These are phyloP conservation scores for Tinamus guttatus DNA, from an alignment of 2,113 vertebrate species.

Conservation along the genomic window DNA sequence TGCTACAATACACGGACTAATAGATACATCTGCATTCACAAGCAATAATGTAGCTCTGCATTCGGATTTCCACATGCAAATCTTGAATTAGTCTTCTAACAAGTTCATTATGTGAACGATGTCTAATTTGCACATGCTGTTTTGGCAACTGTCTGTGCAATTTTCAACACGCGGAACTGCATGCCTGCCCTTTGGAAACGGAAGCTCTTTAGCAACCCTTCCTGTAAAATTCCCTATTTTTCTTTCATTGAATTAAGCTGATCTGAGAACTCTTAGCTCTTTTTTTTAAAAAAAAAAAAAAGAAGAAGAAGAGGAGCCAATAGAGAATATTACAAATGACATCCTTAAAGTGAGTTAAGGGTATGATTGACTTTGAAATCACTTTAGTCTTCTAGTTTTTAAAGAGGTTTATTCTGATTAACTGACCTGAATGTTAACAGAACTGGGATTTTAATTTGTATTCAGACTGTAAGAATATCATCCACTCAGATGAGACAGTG, in stretches of 20 bases:
- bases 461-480: constrained; percentile 76
- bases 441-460: constrained; percentile 77
- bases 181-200: constrained; percentile 61
- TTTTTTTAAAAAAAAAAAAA: neutral
- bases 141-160: constrained; percentile 68
- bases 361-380: constrained; percentile 77
- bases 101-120: constrained; percentile 67
- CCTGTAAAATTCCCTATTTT: constrained; percentile 46
- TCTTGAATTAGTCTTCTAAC: constrained; percentile 72
- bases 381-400: constrained; percentile 73
- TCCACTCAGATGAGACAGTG: constrained; percentile 70
- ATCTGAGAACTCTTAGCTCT: constrained; percentile 6
- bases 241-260: constrained; percentile 45
- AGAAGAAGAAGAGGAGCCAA: neutral
- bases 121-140: constrained; percentile 71
- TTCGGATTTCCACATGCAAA: constrained; percentile 65
- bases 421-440: constrained; percentile 80
- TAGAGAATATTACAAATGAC: constrained; percentile 16
- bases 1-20: constrained; percentile 61
- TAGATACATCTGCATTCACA: constrained; percentile 67
- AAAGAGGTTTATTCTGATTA: constrained; percentile 74
- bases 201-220: constrained; percentile 52
- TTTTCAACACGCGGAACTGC: constrained; percentile 53
- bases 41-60: constrained; percentile 36
- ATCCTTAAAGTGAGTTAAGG: constrained; percentile 41